Conservation (phyloP, 2,113 vertebrate genomes). For the Puma concolor region DNA sequence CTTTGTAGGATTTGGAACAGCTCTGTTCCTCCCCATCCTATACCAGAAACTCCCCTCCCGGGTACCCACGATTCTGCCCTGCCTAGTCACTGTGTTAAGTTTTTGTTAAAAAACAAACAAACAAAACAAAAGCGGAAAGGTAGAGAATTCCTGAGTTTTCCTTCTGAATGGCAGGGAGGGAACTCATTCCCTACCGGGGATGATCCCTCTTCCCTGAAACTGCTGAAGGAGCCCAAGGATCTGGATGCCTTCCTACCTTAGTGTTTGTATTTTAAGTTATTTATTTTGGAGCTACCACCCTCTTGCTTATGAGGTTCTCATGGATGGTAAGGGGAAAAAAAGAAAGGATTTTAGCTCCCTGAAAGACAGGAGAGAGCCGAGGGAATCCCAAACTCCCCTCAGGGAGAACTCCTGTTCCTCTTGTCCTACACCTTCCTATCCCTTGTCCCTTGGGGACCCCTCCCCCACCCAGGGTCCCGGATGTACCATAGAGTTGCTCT, state of each 20-base stretch:
- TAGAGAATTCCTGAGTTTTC: conserved; percentile 66
- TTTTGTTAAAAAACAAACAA: conserved; percentile 73
- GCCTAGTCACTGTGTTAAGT: conserved; percentile 71
- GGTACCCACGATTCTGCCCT: conserved; percentile 11
- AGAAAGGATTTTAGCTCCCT: conserved; percentile 15
- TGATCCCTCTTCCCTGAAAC: background rate
- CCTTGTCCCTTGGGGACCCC: background rate
- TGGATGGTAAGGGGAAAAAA: background rate
- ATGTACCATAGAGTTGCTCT: conserved; percentile 72
- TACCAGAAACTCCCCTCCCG: background rate
- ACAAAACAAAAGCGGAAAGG: conserved; percentile 53
- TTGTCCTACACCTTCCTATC: background rate
- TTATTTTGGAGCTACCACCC: conserved; percentile 72
- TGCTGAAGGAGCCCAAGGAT: conserved; percentile 57
- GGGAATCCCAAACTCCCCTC: background rate
- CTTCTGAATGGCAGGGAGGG: conserved; percentile 21
- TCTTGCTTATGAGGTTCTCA: conserved; percentile 40
- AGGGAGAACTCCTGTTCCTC: background rate
- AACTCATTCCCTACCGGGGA: background rate
- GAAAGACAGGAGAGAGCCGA: background rate
- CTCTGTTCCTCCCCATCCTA: background rate
- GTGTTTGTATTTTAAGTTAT: conserved; percentile 75
- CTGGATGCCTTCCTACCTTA: conserved; percentile 49
- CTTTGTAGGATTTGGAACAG: background rate
- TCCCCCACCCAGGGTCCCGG: conserved; percentile 42